These are phyloP conservation scores for Scaptomyza cyrtandrae DNA, from an alignment of 2,888 invertebrate genomes.

Conservation along the genomic window DNA sequence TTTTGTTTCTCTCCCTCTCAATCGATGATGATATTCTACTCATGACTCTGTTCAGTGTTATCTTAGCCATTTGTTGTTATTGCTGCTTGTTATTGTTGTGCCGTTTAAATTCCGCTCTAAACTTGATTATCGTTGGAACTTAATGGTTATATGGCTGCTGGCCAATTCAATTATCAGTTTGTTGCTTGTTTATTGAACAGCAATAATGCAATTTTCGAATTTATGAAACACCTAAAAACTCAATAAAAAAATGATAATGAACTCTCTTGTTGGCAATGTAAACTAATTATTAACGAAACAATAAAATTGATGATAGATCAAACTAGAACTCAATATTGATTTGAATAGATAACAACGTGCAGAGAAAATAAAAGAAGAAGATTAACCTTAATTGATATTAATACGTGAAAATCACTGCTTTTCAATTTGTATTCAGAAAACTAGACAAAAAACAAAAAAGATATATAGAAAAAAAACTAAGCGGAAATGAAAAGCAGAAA, in stretches of 20 bases:
- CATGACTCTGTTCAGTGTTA: conserved; percentile 63
- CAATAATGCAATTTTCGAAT: conserved; percentile 26
- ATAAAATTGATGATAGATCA: not conserved
- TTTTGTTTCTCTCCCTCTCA: conserved; percentile 20
- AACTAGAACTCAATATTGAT: not conserved
- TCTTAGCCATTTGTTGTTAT: conserved; percentile 49
- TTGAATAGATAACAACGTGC: not conserved
- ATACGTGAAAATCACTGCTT: not conserved
- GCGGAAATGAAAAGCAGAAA: not conserved
- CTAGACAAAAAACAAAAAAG: not conserved
- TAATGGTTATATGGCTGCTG: no score
- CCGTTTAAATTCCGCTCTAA: conserved; percentile 52
- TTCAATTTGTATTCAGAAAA: not conserved
- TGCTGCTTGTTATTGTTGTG: conserved; percentile 32
- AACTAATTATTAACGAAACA: not conserved
- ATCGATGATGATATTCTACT: conserved; percentile 65
- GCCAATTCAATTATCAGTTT: conserved; percentile 36
- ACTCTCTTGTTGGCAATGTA: conserved; percentile 5
- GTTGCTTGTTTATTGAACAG: conserved; percentile 29
- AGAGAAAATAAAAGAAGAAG: not conserved
- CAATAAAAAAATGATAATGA: not conserved
- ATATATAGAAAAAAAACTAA: not conserved
- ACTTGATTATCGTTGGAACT: conserved; percentile 36
- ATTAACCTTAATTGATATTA: not conserved
- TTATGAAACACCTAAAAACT: not conserved